Conservation (phyloP, 2,113 vertebrate genomes). For the Leptosomus discolor region DNA sequence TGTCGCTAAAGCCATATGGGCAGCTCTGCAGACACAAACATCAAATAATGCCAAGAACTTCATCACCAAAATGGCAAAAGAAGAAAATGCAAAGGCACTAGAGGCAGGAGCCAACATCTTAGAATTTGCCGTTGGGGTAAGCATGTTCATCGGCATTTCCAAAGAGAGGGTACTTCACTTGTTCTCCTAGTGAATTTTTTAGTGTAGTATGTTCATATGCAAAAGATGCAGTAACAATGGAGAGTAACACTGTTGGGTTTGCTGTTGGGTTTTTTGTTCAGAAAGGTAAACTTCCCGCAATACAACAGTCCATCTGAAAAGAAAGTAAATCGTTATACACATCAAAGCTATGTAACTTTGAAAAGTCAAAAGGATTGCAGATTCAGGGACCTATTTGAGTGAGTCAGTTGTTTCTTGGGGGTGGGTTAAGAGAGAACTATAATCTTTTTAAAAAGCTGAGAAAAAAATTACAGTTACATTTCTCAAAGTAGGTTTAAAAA, state of each 20-base stretch:
- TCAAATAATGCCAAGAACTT: constrained; percentile 97
- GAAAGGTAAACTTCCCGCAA: background rate
- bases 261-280: background rate
- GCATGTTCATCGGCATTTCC: background rate
- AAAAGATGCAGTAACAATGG: background rate
- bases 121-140: constrained; percentile 93
- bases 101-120: constrained; percentile 76
- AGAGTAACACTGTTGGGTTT: background rate
- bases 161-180: background rate
- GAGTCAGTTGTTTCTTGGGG: background rate
- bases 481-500: background rate
- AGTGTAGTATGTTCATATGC: background rate
- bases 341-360: background rate
- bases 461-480: background rate
- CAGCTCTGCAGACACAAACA: constrained; percentile 90
- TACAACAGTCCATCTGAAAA: background rate
- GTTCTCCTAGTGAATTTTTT: background rate
- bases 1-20: constrained; percentile 87
- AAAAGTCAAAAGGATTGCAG: background rate
- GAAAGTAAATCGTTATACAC: background rate
- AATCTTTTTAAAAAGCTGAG: background rate
- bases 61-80: constrained; percentile 94
- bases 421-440: background rate
- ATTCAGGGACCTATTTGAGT: background rate
- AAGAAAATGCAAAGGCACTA: constrained; percentile 83